Percentiles rank a stretch among this genome's conserved stretches.
Evolutionary conservation across 37 sponge, comb jelly and placozoan genomes (phyloP).

Genomic region (Amphimedon queenslandica): DNA sequence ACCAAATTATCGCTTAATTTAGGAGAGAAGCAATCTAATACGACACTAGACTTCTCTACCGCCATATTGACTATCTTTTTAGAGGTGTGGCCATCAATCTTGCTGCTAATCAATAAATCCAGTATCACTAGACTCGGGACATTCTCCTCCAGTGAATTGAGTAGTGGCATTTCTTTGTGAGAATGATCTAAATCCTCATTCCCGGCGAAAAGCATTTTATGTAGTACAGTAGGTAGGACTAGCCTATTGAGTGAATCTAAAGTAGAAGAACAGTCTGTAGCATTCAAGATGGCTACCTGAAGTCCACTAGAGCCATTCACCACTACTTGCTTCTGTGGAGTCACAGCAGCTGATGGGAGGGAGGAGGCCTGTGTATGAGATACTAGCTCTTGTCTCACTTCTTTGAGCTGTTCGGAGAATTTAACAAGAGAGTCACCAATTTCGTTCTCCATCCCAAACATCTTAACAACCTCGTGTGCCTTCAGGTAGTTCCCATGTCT

Average conservation of each 20-base stretch:
- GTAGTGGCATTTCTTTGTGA: slow-evolving; percentile 24
- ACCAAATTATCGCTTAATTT: background rate
- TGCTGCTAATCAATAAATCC: slow-evolving; percentile 60
- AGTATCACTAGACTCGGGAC: slow-evolving; percentile 64
- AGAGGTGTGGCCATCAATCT: slow-evolving; percentile 31
- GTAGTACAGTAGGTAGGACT: slow-evolving; percentile 37
- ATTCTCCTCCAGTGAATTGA: slow-evolving; percentile 27
- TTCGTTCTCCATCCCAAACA: slow-evolving; percentile 69
- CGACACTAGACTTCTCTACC: slow-evolving; percentile 7
- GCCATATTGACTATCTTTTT: slow-evolving; percentile 52
- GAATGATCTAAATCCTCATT: slow-evolving; percentile 43
- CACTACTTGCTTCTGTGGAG: background rate
- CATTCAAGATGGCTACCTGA: slow-evolving; percentile 57
- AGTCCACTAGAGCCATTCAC: slow-evolving; percentile 2
- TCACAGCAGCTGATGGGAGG: background rate
- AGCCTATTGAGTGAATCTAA: slow-evolving; percentile 57
- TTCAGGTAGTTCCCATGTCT: slow-evolving; percentile 60
- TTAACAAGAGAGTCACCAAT: slow-evolving; percentile 57
- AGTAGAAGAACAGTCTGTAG: slow-evolving; percentile 32
- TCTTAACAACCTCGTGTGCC: slow-evolving; percentile 79
- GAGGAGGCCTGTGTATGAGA: slow-evolving; percentile 18
- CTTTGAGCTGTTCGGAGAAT: slow-evolving; percentile 65
- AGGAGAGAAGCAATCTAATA: background rate
- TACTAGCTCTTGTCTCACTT: slow-evolving; percentile 40
- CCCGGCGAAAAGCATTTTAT: slow-evolving; percentile 66